Evolutionary conservation across 2,113 vertebrate genomes (phyloP).

Genomic region (Fukomys damarensis): DNA sequence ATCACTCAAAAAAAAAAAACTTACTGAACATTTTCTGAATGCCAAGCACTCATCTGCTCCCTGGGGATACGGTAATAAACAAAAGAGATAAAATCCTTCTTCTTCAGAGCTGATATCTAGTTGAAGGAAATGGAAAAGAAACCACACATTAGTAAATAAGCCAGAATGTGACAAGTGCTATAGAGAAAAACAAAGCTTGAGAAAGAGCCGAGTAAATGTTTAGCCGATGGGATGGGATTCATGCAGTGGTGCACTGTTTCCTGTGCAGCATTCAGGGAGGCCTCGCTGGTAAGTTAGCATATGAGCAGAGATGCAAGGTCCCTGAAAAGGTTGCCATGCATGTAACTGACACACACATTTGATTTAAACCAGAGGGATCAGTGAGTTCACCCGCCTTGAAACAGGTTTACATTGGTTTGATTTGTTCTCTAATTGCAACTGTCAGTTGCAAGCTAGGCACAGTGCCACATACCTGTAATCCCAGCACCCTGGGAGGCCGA

Average conservation of each 20-base stretch:
- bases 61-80: neutral
- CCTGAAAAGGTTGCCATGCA: neutral
- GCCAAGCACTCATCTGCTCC: neutral
- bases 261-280: neutral
- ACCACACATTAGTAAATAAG: neutral
- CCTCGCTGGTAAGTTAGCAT: neutral
- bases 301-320: neutral
- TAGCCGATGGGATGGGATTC: rapidly evolving
- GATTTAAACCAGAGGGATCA: neutral
- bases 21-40: neutral
- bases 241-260: neutral
- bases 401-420: neutral
- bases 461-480: neutral
- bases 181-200: neutral
- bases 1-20: neutral
- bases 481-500: neutral
- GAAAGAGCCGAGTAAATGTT: neutral
- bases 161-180: neutral
- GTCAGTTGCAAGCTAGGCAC: neutral
- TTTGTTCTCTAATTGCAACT: neutral
- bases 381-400: neutral
- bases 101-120: neutral
- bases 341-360: neutral
- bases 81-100: neutral
- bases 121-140: neutral